phyloP scores from a whole-genome alignment of 2,888 invertebrate genomes.

The Conomelus anceps region DNA sequence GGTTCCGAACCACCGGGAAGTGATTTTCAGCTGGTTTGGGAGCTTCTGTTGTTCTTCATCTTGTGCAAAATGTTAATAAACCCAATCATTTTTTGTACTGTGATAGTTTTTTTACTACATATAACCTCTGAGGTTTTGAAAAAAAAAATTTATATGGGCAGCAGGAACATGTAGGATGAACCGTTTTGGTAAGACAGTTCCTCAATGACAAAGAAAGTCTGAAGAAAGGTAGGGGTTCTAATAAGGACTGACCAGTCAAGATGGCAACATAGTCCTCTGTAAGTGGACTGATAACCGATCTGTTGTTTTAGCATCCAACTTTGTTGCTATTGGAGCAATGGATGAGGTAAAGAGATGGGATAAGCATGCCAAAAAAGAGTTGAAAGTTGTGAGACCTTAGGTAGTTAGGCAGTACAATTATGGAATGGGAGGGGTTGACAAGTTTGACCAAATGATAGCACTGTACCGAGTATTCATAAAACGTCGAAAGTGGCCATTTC shows the following conservation, averaged over 20 bases:
- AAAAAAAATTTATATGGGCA: conserved; percentile 21
- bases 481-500: not conserved
- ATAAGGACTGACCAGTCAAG: too few relatives aligned
- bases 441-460: conserved; percentile 17
- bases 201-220: not conserved
- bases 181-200: conserved; percentile 21
- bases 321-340: not conserved
- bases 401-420: conserved; percentile 21
- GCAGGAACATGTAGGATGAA: conserved; percentile 27
- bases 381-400: conserved; percentile 11
- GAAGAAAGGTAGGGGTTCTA: not conserved
- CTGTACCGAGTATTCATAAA: not conserved
- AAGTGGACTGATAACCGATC: too few relatives aligned
- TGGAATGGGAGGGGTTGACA: conserved; percentile 28
- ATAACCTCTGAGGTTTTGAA: conserved; percentile 27
- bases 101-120: conserved; percentile 27
- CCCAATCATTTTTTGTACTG: conserved; percentile 20
- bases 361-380: not conserved
- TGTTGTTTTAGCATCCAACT: too few relatives aligned
- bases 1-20: too few relatives aligned
- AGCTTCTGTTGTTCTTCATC: conserved; percentile 25
- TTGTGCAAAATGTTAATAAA: conserved; percentile 19
- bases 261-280: too few relatives aligned
- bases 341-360: not conserved
- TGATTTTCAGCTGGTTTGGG: too few relatives aligned